Evolutionary conservation across 2,113 vertebrate genomes (phyloP), one percentile per base, ranked within the genome.

Genomic region (Lophotis ruficrista): DNA sequence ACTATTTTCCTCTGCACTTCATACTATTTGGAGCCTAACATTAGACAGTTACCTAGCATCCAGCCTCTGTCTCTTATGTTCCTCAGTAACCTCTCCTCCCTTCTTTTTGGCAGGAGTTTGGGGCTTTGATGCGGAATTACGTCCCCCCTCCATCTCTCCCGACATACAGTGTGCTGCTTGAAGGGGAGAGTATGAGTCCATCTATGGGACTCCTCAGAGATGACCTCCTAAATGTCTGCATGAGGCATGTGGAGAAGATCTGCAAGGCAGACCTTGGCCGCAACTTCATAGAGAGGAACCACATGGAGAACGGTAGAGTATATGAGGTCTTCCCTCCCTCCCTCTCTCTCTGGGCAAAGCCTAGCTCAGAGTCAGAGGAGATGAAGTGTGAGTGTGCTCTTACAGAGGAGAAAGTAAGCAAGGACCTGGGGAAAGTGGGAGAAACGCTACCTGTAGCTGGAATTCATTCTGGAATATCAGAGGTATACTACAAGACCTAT

Each of bases 201-300:
- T 96, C 98, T 0, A 98, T 98, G 61, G 97, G 98, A 41, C 97
- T 97, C n/a, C 98, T 97, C 89, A 97, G 97, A 87, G 98, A 98
- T 0, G 98, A 98, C 62, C 95, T 98, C 51, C 96, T 98, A 38
- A 98, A 98, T 0, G 97, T 98, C 47, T 98, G 98, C 96, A 98
- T 98, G 98, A 98, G 98, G 43, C 98, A 98, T 0, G 98, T 98
- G 16, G 98, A 98, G 91, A 98, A 98, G 95, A 98, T 98, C 97
- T 98, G 98, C 87, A 98, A 98, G 94, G 98, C 97, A 0, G 98
- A 98, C 83, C 91, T 98, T 17, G 97, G 97, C 76, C 98, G 98
- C 7, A 98, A 95, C 93, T 98, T 98, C 97, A 98, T 98, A 3
- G 98, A 98, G 96, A 98, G 98, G 94, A 98, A 97, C 92, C 98